Percentiles rank a stretch among this genome's conserved stretches.
Evolutionary conservation across 2,797 vertebrate genomes (phyloP).

Genomic region (Centroberyx gerrardi): DNA sequence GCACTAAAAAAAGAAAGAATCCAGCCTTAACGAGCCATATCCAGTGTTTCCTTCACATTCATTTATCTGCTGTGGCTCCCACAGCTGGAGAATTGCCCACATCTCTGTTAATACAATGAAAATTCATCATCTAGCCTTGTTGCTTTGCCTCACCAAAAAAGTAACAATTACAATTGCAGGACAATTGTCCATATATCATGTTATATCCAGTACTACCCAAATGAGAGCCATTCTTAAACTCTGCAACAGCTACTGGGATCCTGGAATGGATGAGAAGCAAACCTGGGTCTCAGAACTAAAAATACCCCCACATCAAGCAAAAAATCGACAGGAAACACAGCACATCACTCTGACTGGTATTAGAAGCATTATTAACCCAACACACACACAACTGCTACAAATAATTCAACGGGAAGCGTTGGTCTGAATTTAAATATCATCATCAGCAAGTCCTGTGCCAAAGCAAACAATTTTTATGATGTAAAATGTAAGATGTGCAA

Average conservation of each 20-base stretch:
- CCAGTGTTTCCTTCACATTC: not conserved
- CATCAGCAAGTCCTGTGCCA: no score
- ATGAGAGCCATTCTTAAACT: not conserved
- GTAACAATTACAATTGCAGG: not conserved
- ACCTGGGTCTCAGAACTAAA: not conserved
- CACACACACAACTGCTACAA: no score
- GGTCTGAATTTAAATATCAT: no score
- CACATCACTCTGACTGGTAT: not conserved
- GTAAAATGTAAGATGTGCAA: constrained; percentile 5
- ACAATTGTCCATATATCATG: not conserved
- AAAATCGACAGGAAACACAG: not conserved
- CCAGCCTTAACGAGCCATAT: not conserved
- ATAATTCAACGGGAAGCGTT: no score
- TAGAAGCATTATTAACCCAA: no score
- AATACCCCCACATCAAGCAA: not conserved
- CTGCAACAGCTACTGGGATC: not conserved
- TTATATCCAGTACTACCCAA: no score
- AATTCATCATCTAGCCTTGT: not conserved
- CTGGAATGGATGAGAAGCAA: not conserved
- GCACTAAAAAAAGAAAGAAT: constrained; percentile 17
- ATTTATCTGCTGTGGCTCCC: not conserved
- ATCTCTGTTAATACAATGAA: constrained; percentile 7
- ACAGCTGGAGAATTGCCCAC: constrained; percentile 12
- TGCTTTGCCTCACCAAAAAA: constrained; percentile 15
- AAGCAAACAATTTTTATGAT: no score